These are phyloP conservation scores for Xiphophorus birchmanni DNA, from an alignment of 2,797 vertebrate species.

Conservation along the genomic window DNA sequence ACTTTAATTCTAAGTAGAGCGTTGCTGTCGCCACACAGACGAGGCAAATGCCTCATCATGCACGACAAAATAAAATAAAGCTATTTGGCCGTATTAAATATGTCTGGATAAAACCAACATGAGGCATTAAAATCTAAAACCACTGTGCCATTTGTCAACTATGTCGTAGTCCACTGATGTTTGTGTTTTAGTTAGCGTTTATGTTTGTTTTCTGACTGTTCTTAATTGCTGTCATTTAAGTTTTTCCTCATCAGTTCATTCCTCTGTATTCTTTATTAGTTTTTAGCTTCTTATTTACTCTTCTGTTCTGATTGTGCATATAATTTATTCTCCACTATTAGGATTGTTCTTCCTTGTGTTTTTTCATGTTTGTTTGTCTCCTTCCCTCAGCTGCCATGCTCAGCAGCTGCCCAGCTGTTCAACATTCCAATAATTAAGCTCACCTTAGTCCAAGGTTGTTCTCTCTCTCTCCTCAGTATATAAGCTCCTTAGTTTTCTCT, in stretches of 20 bases:
- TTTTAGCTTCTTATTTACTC: not conserved
- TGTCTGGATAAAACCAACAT: not conserved
- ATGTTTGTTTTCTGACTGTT: not conserved
- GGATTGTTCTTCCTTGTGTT: not conserved
- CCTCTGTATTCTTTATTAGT: not conserved
- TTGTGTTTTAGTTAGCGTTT: not conserved
- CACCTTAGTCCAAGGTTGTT: not conserved
- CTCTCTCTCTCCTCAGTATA: not conserved
- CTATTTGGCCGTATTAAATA: not conserved
- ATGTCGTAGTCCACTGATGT: not conserved
- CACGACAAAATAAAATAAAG: not conserved
- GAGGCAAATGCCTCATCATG: not conserved
- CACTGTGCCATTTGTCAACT: not conserved
- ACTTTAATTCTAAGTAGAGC: not conserved
- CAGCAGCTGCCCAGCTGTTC: not conserved
- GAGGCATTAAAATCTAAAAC: not conserved
- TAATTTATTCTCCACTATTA: not conserved
- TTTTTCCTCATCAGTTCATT: not conserved
- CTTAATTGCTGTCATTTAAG: not conserved
- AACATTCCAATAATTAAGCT: not conserved
- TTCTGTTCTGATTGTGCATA: not conserved
- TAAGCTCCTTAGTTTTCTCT: not conserved
- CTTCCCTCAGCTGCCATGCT: not conserved
- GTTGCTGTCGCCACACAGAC: not conserved
- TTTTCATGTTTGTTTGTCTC: not conserved